These are phyloP conservation scores for Diprion similis DNA, from an alignment of 1,140 invertebrate genomes.

Conservation along the genomic window DNA sequence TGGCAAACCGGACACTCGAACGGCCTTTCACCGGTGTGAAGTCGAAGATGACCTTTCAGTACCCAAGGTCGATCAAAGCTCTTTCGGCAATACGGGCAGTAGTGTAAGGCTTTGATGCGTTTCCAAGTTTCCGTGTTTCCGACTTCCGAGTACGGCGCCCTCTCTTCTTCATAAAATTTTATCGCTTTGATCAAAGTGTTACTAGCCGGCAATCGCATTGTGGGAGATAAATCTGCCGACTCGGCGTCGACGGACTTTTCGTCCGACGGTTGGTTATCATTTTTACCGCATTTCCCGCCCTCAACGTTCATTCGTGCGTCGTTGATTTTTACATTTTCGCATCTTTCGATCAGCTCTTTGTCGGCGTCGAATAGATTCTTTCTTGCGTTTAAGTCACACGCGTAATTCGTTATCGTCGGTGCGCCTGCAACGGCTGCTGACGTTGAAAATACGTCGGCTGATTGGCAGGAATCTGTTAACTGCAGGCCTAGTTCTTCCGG, in stretches of 20 bases:
- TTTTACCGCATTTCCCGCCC: not conserved
- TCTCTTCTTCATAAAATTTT: constrained; percentile 16
- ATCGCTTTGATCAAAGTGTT: not conserved
- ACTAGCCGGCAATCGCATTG: not conserved
- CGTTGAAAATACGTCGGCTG: not conserved
- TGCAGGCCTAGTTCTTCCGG: constrained; percentile 24
- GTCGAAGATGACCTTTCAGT: constrained; percentile 70
- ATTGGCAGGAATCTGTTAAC: constrained; percentile 19
- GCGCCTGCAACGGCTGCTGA: not conserved
- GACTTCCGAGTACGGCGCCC: constrained; percentile 19
- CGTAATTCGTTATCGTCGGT: not conserved
- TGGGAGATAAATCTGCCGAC: not conserved
- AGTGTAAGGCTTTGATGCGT: constrained; percentile 52
- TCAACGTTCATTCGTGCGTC: not conserved
- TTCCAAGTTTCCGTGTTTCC: constrained; percentile 44
- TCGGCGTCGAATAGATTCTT: not conserved
- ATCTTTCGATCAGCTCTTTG: not conserved
- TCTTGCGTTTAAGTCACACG: not conserved
- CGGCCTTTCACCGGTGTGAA: constrained; percentile 74
- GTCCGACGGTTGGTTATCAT: not conserved
- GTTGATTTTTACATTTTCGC: not conserved
- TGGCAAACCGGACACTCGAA: constrained; percentile 73
- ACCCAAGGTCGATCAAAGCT: constrained; percentile 72
- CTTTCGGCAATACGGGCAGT: constrained; percentile 63
- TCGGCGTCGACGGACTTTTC: no score